Evolutionary conservation across 2,113 vertebrate species (phyloP), one percentile per base, ranked within the genome.

Genomic region (Piprites chloris): DNA sequence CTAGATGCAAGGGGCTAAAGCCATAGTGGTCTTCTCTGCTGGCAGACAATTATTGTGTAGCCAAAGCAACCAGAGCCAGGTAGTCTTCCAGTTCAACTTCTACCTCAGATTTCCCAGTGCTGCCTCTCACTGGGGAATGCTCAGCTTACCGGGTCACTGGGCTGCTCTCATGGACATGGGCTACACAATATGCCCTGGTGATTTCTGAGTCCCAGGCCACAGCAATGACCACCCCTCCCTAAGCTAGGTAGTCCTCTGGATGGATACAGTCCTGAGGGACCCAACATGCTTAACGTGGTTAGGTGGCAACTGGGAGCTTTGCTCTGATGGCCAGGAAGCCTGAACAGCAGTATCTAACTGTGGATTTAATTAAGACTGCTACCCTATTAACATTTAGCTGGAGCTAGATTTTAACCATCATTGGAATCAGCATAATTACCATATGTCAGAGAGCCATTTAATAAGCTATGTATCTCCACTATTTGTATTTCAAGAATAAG

Each of bases 381-480:
- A 47, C 39, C 44, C 28, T 55, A 26, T 39, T 46, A 95, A 63
- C 71, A 74, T 55, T 84, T 79, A 94, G 76, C 65, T 92, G 66
- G 37, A 88, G 35, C 53, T 83, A 12, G 59, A 78, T 49, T 94
- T 89, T 58, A 87, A 61, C 73, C 47, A 28, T 73, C 50, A 37
- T 61, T 87, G 90, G 44, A 94, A 75, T 93, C 83, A 93, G 52
- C n/a, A 26, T 65, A 83, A 95, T 84, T 86, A 87, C 55, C 52
- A 27, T 33, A 90, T 81, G 68, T 41, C 83, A 93, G 47, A 74
- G 61, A 75, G 68, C 72, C 49, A 41, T 92, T 90, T 72, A 90
- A 89, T 56, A 85, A 92, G 24, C 47, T 46, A 1, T 33, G 11
- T 26, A 55, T 88, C 82, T 76, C 46, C 59, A 74, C 33, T 41